Percentiles rank a stretch among this genome's conserved stretches.
These are phyloP conservation scores for Xiphorhynchus elegans DNA, from an alignment of 2,113 vertebrate genomes.

Conservation along the genomic window DNA sequence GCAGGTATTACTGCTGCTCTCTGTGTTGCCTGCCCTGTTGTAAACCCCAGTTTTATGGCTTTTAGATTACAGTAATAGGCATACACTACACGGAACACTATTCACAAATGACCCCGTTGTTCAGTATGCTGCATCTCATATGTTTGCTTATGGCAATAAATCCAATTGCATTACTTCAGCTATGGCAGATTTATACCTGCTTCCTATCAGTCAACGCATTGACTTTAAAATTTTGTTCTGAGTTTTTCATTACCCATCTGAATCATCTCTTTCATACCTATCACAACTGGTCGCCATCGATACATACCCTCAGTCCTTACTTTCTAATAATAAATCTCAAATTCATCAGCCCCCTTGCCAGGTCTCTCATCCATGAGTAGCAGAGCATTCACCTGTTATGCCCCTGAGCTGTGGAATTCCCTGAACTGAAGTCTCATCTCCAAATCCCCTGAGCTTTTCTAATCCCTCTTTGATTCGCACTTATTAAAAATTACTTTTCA, in stretches of 20 bases:
- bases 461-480: conserved; percentile 63
- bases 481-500: conserved; percentile 79
- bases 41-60: conserved; percentile 45
- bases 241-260: conserved; percentile 73
- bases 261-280: conserved; percentile 65
- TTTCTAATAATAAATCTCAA: conserved; percentile 80
- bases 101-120: conserved; percentile 47
- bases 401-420: conserved; percentile 69
- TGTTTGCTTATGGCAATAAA: conserved; percentile 66
- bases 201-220: conserved; percentile 68
- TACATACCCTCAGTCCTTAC: conserved; percentile 63
- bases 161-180: conserved; percentile 63
- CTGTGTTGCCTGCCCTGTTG: background rate
- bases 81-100: background rate
- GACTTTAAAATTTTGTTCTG: conserved; percentile 74
- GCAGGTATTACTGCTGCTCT: background rate
- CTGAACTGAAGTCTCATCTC: conserved; percentile 58
- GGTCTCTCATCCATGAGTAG: conserved; percentile 70
- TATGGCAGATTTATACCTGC: conserved; percentile 69
- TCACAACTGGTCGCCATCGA: conserved; percentile 69
- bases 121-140: conserved; percentile 15
- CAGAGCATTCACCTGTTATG: conserved; percentile 73
- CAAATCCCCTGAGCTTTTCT: conserved; percentile 71
- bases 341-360: conserved; percentile 75
- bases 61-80: conserved; percentile 50